A percentile compares a stretch with the other conserved stretches of the same genome.
These are phyloP conservation scores for Cydia splendana DNA, from an alignment of 1,140 invertebrate genomes.

Conservation along the genomic window DNA sequence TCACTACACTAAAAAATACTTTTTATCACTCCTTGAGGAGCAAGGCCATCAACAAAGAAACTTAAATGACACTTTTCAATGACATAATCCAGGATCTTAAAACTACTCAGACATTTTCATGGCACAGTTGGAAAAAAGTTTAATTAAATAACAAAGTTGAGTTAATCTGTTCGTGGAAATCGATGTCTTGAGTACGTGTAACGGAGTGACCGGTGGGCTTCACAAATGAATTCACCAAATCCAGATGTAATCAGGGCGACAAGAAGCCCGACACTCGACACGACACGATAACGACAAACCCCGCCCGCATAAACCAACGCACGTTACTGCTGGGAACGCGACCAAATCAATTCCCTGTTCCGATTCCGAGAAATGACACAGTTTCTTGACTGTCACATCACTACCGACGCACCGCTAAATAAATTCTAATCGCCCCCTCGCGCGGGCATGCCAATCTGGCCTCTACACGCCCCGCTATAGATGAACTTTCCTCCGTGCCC, in stretches of 20 bases:
- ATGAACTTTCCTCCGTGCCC: slow-evolving; percentile 53
- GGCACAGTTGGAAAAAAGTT: background rate
- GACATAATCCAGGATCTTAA: slow-evolving; percentile 32
- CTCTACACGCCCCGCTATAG: slow-evolving; percentile 60
- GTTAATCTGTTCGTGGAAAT: slow-evolving; percentile 46
- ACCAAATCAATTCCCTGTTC: slow-evolving; percentile 77
- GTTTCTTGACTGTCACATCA: slow-evolving; percentile 78
- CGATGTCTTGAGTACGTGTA: slow-evolving; percentile 67
- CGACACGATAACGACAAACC: slow-evolving; percentile 68
- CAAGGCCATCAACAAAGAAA: slow-evolving; percentile 39
- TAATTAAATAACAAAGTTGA: slow-evolving; percentile 18
- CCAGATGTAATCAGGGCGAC: slow-evolving; percentile 71
- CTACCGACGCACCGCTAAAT: slow-evolving; percentile 75
- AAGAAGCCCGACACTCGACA: slow-evolving; percentile 66
- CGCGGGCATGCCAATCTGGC: slow-evolving; percentile 66
- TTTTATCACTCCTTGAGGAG: slow-evolving; percentile 49
- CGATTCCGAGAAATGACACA: slow-evolving; percentile 78
- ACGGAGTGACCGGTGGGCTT: slow-evolving; percentile 57
- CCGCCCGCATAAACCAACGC: slow-evolving; percentile 66
- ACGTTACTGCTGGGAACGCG: slow-evolving; percentile 73
- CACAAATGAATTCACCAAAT: slow-evolving; percentile 72
- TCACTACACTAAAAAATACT: slow-evolving; percentile 53
- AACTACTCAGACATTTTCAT: slow-evolving; percentile 11
- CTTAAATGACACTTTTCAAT: slow-evolving; percentile 30
- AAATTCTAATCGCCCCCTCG: slow-evolving; percentile 66